These are phyloP conservation scores for Camponotus floridanus DNA, from an alignment of 1,140 invertebrate genomes.

Conservation along the genomic window DNA sequence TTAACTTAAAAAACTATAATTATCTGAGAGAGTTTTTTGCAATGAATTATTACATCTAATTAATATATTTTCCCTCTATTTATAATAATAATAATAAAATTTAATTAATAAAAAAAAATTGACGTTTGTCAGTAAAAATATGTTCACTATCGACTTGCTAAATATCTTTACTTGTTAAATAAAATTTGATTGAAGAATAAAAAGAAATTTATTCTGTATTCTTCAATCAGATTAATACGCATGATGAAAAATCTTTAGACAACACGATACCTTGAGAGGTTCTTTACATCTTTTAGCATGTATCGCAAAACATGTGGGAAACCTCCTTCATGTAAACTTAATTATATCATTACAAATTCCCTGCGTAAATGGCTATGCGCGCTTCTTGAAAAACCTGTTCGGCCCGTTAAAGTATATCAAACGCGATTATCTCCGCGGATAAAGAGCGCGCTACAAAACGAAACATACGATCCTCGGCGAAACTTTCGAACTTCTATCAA, in stretches of 20 bases:
- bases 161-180: neutral
- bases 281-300: neutral
- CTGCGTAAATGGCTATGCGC: constrained; percentile 33
- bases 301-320: neutral
- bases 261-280: neutral
- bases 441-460: constrained; percentile 46
- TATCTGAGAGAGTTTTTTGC: too few species aligned
- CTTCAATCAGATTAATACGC: neutral
- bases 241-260: neutral
- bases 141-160: neutral
- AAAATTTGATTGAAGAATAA: constrained; percentile 1
- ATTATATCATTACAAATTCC: constrained; percentile 57
- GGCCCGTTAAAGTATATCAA: constrained; percentile 41
- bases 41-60: constrained; percentile 1
- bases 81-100: neutral
- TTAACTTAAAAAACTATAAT: too few species aligned
- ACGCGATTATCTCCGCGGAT: constrained; percentile 54
- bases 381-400: constrained; percentile 36
- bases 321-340: constrained; percentile 14
- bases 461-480: constrained; percentile 62
- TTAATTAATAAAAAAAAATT: constrained; percentile 17
- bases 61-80: neutral
- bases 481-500: constrained; percentile 72
- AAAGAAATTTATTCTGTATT: neutral
- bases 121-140: neutral